phyloP scores from a whole-genome alignment of 2,113 vertebrate species.

The Haplochromis burtoni region DNA sequence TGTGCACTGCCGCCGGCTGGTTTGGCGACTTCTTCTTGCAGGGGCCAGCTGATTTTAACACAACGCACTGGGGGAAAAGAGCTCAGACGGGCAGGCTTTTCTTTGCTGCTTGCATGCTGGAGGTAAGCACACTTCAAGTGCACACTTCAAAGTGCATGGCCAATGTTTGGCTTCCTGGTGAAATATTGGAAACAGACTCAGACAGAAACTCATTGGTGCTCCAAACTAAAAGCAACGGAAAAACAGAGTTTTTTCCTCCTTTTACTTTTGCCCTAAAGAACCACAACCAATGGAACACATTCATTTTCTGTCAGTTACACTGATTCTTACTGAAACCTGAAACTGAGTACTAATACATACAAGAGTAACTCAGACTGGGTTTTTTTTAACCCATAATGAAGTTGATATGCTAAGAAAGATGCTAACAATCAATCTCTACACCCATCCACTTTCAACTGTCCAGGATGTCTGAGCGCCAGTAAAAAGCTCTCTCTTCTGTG shows the following conservation, averaged over 20 bases:
- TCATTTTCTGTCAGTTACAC: background rate
- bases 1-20: slow-evolving; percentile 22
- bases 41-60: slow-evolving; percentile 25
- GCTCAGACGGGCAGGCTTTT: background rate
- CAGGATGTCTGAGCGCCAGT: background rate
- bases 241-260: background rate
- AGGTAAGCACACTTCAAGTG: slow-evolving; percentile 28
- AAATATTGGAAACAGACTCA: background rate
- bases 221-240: background rate
- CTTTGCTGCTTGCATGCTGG: background rate
- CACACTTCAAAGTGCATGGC: slow-evolving; percentile 17
- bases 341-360: background rate
- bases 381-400: background rate
- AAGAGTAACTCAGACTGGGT: background rate
- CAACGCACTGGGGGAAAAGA: background rate
- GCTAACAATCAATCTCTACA: background rate
- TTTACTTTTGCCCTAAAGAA: background rate
- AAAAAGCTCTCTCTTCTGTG: background rate
- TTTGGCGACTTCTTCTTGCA: slow-evolving; percentile 33
- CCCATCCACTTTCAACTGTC: background rate
- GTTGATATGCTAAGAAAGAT: background rate
- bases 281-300: background rate
- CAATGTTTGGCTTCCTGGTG: slow-evolving; percentile 7
- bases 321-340: background rate
- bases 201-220: background rate